phyloP scores from a whole-genome alignment of 2,888 invertebrate species.

The Bombylius major region DNA sequence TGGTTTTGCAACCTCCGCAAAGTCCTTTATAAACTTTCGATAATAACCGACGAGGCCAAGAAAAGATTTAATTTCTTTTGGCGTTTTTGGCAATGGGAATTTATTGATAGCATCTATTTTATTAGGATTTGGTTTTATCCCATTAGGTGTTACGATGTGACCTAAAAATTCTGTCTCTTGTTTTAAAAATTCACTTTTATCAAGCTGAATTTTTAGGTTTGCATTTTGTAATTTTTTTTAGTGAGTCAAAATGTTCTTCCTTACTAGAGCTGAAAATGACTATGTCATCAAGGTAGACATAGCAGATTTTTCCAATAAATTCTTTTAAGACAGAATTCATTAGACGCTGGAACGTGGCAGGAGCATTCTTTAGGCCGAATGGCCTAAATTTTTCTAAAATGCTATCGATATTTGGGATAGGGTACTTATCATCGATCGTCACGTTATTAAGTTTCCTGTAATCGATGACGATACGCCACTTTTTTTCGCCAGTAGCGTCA shows the following conservation, averaged over 20 bases:
- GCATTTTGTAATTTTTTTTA: no score
- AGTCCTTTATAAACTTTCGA: slow-evolving; percentile 4
- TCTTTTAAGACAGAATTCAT: no score
- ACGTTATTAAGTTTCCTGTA: slow-evolving; percentile 2
- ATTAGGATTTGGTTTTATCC: neutral
- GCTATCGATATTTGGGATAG: neutral
- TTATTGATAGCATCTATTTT: slow-evolving; percentile 11
- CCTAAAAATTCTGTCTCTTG: neutral
- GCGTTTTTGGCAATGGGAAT: slow-evolving; percentile 9
- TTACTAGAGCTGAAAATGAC: no score
- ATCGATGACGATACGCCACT: slow-evolving; percentile 15
- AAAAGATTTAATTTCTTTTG: slow-evolving; percentile 10
- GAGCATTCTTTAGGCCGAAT: neutral
- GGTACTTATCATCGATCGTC: neutral
- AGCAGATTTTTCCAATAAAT: no score
- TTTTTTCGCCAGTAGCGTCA: slow-evolving; percentile 11
- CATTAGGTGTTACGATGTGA: neutral
- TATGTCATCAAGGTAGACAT: no score
- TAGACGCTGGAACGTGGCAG: no score
- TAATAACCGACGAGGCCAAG: slow-evolving; percentile 4
- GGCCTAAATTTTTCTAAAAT: neutral
- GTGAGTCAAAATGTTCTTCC: no score
- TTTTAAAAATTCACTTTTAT: slow-evolving; percentile 5
- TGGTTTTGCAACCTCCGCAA: slow-evolving; percentile 1
- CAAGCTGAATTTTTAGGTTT: neutral